These are phyloP conservation scores for Corythaixoides concolor DNA, from an alignment of 2,113 vertebrate species.

Conservation along the genomic window DNA sequence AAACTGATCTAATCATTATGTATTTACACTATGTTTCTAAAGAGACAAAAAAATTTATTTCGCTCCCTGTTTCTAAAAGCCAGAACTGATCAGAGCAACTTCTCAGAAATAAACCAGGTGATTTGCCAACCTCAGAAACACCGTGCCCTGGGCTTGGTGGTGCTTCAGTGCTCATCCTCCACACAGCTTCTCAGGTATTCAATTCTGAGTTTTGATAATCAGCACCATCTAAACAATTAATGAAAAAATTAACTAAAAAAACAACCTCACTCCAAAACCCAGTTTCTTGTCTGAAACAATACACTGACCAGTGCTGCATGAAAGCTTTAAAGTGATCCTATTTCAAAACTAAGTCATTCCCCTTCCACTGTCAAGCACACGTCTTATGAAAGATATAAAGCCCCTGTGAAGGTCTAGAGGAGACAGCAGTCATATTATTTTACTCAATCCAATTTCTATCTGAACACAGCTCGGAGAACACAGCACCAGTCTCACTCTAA, in stretches of 20 bases:
- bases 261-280: rapidly evolving
- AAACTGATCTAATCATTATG: not conserved
- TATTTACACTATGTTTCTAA: not conserved
- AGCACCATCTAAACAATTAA: not conserved
- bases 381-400: not conserved
- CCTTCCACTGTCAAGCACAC: not conserved
- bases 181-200: not conserved
- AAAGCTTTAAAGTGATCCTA: not conserved
- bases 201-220: not conserved
- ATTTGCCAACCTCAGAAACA: not conserved
- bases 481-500: not conserved
- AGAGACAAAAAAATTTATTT: not conserved
- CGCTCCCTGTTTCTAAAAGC: not conserved
- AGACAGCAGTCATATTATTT: not conserved
- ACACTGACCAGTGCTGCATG: not conserved
- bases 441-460: not conserved
- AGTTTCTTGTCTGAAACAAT: not conserved
- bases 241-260: not conserved
- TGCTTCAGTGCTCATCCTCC: not conserved
- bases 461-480: not conserved
- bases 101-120: not conserved
- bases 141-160: not conserved
- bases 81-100: not conserved
- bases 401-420: not conserved
- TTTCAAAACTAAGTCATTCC: not conserved